Evolutionary conservation across 2,888 invertebrate species (phyloP), one percentile per base, ranked within the genome.

Genomic region (Dromius quadrimaculatus): DNA sequence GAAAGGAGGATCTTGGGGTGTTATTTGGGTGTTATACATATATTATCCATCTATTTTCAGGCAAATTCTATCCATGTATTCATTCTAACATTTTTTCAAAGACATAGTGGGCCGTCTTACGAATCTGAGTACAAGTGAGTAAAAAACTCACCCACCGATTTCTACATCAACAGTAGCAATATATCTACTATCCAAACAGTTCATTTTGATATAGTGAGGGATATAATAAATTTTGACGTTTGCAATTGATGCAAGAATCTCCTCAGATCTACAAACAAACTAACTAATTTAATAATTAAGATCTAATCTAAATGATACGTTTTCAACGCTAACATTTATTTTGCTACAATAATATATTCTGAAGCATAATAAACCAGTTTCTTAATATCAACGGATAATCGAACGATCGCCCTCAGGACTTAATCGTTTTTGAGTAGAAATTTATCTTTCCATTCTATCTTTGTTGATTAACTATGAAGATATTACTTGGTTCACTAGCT

Each of bases 201-300:
- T n/a, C n/a, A n/a, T n/a, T n/a, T n/a, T n/a, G n/a, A n/a, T n/a
- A n/a, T n/a, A n/a, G n/a, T n/a, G n/a, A n/a, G 11, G 15, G 28
- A 13, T 54, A 15, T 23, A 54, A 54, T 54, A 54, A 54, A 54
- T 54, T 54, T 23, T 8, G 28, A 13, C 3, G 28, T 54, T 54
- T 54, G 50, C 50, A 59, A 59, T 59, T 36, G 59, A 20, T 2
- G 20, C 1, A n/a, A 59, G 20, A 32, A 57, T 54, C 57, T 57
- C n/a, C 36, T 59, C 36, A 59, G 20, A 34, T 59, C 34, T 20
- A 22, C 36, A 59, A 59, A 59, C 59, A 20, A 2, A 36, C 34
- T 36, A 59, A 36, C 59, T 59, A 23, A 59, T 59, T 59, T 59
- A 59, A 59, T 59, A 59, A 59, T 59, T 59, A 59, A 59, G 59